phyloP scores from a whole-genome alignment of 2,888 invertebrate species.

The Caenorhabditis afra region DNA sequence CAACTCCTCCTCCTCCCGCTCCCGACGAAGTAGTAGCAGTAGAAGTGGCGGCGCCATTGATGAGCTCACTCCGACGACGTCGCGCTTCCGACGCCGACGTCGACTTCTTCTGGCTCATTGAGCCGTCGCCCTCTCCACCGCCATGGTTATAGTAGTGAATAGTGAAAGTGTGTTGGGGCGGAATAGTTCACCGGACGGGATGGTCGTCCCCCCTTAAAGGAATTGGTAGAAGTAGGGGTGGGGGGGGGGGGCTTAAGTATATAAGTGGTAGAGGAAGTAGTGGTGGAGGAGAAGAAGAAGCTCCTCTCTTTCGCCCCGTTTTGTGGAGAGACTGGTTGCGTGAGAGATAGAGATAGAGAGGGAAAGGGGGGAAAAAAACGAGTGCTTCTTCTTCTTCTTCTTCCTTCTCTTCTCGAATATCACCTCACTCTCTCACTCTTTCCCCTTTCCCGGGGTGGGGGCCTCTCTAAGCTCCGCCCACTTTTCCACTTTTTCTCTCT shows the following conservation, averaged over 20 bases:
- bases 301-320: too few species aligned
- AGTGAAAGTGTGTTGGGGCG: background rate
- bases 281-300: slow-evolving; percentile 16
- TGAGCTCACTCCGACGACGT: slow-evolving; percentile 42
- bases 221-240: background rate
- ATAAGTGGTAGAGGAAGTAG: slow-evolving; percentile 23
- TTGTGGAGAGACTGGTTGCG: too few species aligned
- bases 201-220: too few species aligned
- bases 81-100: background rate
- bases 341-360: background rate
- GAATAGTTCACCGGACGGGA: background rate
- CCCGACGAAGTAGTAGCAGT: slow-evolving; percentile 1
- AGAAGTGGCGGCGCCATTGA: background rate
- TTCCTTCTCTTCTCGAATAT: slow-evolving; percentile 44
- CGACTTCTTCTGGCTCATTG: slow-evolving; percentile 44
- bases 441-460: too few species aligned
- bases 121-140: background rate
- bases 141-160: background rate
- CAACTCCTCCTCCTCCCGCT: too few species aligned
- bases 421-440: slow-evolving; percentile 35
- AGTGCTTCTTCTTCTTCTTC: slow-evolving; percentile 1
- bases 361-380: background rate
- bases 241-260: slow-evolving; percentile 20
- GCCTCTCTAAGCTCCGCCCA: background rate
- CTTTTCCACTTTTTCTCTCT: background rate